phyloP scores from a whole-genome alignment of 2,113 vertebrate genomes.

The Phoxinus phoxinus region DNA sequence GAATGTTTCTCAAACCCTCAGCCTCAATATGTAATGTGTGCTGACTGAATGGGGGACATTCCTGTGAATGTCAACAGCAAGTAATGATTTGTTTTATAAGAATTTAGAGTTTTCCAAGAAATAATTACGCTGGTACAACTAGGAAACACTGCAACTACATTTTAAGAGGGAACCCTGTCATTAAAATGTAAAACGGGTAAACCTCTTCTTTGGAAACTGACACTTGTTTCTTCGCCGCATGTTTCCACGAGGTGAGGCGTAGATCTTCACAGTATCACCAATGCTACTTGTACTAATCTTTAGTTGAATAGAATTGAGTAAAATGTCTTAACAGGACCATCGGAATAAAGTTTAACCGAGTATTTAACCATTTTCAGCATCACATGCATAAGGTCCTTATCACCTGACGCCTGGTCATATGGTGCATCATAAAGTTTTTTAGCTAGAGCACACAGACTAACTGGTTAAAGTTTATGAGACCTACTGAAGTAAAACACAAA shows the following conservation, averaged over 20 bases:
- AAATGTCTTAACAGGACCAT: too few species aligned
- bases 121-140: background rate
- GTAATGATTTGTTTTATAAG: slow-evolving; percentile 3
- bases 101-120: background rate
- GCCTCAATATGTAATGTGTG: background rate
- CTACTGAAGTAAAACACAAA: background rate
- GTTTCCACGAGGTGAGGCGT: too few species aligned
- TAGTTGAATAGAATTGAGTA: too few species aligned
- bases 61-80: background rate
- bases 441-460: background rate
- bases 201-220: background rate
- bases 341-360: too few species aligned
- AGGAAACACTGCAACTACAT: background rate
- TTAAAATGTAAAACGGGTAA: background rate
- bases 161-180: background rate
- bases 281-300: too few species aligned
- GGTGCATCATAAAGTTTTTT: slow-evolving; percentile 18
- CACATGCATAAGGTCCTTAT: background rate
- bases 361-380: background rate
- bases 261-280: too few species aligned
- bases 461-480: slow-evolving; percentile 20
- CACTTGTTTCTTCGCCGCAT: too few species aligned
- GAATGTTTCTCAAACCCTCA: background rate
- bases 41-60: background rate
- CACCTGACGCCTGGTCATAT: slow-evolving; percentile 23